Evolutionary conservation across 2,797 vertebrate species (phyloP).

Genomic region (Gadopsis marmoratus): DNA sequence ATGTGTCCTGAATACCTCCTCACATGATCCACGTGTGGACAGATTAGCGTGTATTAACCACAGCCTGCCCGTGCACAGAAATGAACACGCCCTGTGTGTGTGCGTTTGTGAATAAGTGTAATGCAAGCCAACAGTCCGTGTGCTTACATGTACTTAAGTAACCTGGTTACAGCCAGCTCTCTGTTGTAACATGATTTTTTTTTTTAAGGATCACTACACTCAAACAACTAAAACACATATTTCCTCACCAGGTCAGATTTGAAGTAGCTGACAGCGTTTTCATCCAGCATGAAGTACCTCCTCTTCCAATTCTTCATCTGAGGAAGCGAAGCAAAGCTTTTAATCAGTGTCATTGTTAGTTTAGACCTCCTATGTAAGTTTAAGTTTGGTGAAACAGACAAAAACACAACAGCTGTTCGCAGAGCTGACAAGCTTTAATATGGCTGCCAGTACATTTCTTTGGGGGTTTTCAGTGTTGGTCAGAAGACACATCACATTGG

Average conservation of each 20-base stretch:
- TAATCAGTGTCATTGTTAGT: background rate
- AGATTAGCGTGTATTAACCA: slow-evolving; percentile 19
- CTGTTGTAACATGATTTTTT: background rate
- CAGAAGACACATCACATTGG: background rate
- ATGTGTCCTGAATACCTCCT: slow-evolving; percentile 60
- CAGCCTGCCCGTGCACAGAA: slow-evolving; percentile 27
- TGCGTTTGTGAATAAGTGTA: background rate
- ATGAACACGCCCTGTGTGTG: slow-evolving; percentile 29
- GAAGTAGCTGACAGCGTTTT: slow-evolving; percentile 94
- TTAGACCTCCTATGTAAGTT: background rate
- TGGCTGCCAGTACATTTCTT: background rate
- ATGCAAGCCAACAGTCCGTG: background rate
- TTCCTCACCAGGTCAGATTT: slow-evolving; percentile 93
- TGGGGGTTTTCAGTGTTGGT: background rate
- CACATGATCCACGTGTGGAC: slow-evolving; percentile 34
- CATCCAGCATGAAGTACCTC: slow-evolving; percentile 94
- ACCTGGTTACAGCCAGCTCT: background rate
- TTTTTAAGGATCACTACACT: background rate
- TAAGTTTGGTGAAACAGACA: background rate
- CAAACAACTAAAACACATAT: background rate
- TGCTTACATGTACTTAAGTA: background rate
- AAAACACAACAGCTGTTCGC: background rate
- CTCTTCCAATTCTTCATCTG: slow-evolving; percentile 99
- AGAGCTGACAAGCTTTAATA: background rate
- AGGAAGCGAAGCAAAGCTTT: slow-evolving; percentile 17